Evolutionary conservation across 2,888 invertebrate genomes (phyloP), one percentile per base, ranked within the genome.

Genomic region (Drosophila pegasa): DNA sequence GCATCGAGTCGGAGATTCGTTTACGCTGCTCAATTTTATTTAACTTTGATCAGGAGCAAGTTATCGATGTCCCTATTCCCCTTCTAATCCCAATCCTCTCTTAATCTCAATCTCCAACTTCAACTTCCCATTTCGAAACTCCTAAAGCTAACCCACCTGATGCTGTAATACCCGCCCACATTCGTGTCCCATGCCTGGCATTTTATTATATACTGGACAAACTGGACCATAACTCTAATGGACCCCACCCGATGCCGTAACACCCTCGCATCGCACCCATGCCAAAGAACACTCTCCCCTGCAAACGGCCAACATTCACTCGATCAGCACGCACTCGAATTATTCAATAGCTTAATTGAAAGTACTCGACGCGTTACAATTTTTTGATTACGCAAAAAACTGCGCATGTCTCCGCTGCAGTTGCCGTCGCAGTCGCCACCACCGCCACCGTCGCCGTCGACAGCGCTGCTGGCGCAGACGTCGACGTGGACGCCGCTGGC

Each of bases 321-420:
- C 66, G 67, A 25, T 37, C 59, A 54, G 73, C 80, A 83, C 81
- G 80, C 71, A 71, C 69, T 69, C 74, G 70, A 81, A 84, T 84
- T 88, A 88, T 87, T 87, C 81, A 89, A 86, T 81, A 76, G 86
- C 73, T 86, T 88, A 88, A 88, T 89, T 87, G 88, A 88, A 89
- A 89, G 87, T 82, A 80, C 78, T 68, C 76, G 72, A 80, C 78
- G 78, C 83, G 80, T 69, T 83, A 86, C 83, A 82, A 79, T 81
- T 88, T 78, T 78, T 64, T 45, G 84, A 84, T 89, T 86, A 84
- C 81, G 88, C 87, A 87, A 87, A 87, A 87, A 85, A 62, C 78
- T 58, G 62, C 60, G 69, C 85, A 80, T 80, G 80, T 80, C 80
- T 75, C 59, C 65, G 51, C 61, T 31, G 57, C 43, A 55, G 73